Evolutionary conservation across 2,888 invertebrate genomes (phyloP).

Genomic region (Patella ulyssiponensis): DNA sequence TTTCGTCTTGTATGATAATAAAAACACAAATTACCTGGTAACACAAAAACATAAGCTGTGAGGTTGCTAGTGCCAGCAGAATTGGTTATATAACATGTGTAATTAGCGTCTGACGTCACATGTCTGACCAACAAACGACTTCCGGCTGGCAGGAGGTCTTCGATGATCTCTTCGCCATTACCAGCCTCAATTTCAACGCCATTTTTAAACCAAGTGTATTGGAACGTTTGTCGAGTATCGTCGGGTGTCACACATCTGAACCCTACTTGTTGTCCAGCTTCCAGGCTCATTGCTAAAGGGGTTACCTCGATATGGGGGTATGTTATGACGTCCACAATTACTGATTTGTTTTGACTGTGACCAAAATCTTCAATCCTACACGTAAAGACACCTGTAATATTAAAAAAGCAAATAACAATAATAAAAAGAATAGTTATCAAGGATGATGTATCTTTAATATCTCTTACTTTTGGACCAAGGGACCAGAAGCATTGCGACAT

Average conservation of each 20-base stretch:
- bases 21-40: conserved; percentile 37
- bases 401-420: not conserved
- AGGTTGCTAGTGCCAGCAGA: conserved; percentile 52
- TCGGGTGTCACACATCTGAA: conserved; percentile 59
- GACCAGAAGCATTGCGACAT: no score
- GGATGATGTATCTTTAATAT: no score
- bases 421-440: no score
- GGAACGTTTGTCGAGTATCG: conserved; percentile 48
- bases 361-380: conserved; percentile 55
- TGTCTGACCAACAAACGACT: conserved; percentile 50
- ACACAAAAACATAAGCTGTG: conserved; percentile 50
- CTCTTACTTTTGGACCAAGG: no score
- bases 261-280: conserved; percentile 39
- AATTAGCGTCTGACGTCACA: conserved; percentile 43
- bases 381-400: conserved; percentile 53
- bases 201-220: conserved; percentile 53
- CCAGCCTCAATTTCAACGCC: conserved; percentile 35
- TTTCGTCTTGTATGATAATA: not conserved
- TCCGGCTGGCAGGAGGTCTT: conserved; percentile 61
- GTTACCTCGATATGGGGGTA: conserved; percentile 57
- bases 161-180: conserved; percentile 46
- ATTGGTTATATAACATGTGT: conserved; percentile 60
- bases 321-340: conserved; percentile 54
- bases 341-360: conserved; percentile 40
- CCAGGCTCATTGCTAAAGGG: conserved; percentile 52